Percentiles rank a stretch among this genome's conserved stretches.
phyloP scores from a whole-genome alignment of 2,797 vertebrate genomes.

The Enteromius paludinosus region DNA sequence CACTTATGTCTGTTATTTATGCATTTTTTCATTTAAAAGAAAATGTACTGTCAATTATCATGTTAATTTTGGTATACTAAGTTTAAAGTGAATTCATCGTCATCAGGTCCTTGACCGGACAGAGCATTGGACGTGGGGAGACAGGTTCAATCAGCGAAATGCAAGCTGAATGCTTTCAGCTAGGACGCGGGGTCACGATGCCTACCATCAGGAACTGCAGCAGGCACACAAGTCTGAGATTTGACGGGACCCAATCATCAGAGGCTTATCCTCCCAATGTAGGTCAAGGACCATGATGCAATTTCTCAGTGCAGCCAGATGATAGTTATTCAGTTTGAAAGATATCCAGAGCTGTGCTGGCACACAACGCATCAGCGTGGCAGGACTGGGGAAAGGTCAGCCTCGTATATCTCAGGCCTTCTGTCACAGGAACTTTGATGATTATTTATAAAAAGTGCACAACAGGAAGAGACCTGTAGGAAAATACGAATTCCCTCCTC shows the following conservation, averaged over 20 bases:
- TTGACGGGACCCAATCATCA: conserved; percentile 57
- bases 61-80: background rate
- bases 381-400: conserved; percentile 75
- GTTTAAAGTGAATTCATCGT: conserved; percentile 1
- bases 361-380: conserved; percentile 64
- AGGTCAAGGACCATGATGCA: conserved; percentile 74
- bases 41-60: background rate
- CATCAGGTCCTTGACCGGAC: conserved; percentile 8
- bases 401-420: conserved; percentile 73
- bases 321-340: conserved; percentile 75
- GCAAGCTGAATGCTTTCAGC: conserved; percentile 37
- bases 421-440: conserved; percentile 67
- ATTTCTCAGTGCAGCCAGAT: conserved; percentile 68
- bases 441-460: conserved; percentile 68
- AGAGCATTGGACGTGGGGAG: background rate
- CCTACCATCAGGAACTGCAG: conserved; percentile 22
- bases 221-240: conserved; percentile 37
- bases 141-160: conserved; percentile 32
- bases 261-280: conserved; percentile 59
- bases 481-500: conserved; percentile 33
- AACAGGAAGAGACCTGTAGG: conserved; percentile 31
- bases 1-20: background rate
- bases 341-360: conserved; percentile 69
- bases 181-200: background rate
- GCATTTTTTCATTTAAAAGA: background rate